Evolutionary conservation across 2,888 invertebrate genomes (phyloP).

Genomic region (Biston betularia): DNA sequence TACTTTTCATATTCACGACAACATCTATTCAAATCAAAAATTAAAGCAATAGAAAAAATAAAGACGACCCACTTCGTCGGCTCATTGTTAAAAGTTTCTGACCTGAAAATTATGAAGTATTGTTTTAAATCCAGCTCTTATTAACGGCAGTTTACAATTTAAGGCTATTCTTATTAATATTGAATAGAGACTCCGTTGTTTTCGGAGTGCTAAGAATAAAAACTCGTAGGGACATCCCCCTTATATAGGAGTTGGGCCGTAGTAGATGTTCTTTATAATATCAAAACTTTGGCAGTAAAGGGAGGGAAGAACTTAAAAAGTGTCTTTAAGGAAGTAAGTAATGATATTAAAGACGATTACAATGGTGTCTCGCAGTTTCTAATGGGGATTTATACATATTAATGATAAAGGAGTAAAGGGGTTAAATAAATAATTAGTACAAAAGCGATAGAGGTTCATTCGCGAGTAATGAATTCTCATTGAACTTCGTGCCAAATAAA

Average conservation of each 20-base stretch:
- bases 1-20: conserved; percentile 5
- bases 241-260: conserved; percentile 60
- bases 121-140: conserved; percentile 56
- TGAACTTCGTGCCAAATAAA: too few species aligned
- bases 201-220: conserved; percentile 47
- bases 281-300: conserved; percentile 69
- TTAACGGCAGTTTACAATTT: conserved; percentile 59
- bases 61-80: conserved; percentile 30
- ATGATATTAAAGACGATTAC: conserved; percentile 57
- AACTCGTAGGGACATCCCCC: conserved; percentile 40
- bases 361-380: conserved; percentile 44
- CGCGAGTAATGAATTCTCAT: too few species aligned
- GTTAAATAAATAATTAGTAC: conserved; percentile 7
- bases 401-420: conserved; percentile 1
- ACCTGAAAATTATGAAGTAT: conserved; percentile 48
- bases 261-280: conserved; percentile 66
- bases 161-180: conserved; percentile 59
- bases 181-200: conserved; percentile 65
- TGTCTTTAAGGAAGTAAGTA: conserved; percentile 61
- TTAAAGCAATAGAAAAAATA: conserved; percentile 20
- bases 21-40: neutral
- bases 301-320: conserved; percentile 62
- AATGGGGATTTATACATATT: conserved; percentile 26
- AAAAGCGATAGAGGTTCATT: too few species aligned
- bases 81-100: conserved; percentile 39